Evolutionary conservation across 2,797 vertebrate species (phyloP).

Genomic region (Tolypeutes matacus): DNA sequence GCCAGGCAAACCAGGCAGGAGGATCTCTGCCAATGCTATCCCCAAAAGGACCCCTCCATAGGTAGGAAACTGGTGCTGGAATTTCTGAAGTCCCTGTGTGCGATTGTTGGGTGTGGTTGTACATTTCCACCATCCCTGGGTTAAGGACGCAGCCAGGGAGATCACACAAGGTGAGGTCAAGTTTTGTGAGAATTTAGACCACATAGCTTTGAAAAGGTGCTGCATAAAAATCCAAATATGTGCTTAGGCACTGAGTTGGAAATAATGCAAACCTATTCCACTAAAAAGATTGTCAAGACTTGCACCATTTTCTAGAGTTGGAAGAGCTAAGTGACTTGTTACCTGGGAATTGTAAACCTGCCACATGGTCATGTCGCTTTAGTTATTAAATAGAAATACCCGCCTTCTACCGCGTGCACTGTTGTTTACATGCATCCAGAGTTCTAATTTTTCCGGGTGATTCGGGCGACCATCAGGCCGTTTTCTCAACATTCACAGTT

Average conservation of each 20-base stretch:
- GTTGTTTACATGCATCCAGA: fast-evolving
- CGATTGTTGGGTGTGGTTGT: fast-evolving
- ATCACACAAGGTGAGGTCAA: background rate
- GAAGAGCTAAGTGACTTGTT: conserved; percentile 20
- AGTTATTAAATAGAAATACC: background rate
- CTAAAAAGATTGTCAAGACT: background rate
- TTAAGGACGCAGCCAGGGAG: background rate
- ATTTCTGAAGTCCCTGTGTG: background rate
- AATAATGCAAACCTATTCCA: background rate
- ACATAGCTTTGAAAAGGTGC: background rate
- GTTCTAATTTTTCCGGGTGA: background rate
- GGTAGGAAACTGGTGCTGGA: background rate
- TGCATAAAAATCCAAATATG: background rate
- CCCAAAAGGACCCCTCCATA: fast-evolving
- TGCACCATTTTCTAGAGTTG: background rate
- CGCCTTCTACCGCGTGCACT: background rate
- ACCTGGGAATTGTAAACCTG: background rate
- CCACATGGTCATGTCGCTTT: background rate
- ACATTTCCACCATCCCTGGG: no score
- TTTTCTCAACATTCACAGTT: background rate
- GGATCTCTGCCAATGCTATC: background rate
- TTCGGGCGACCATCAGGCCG: background rate
- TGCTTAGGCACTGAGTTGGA: background rate
- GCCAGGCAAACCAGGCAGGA: fast-evolving
- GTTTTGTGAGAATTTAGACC: background rate